Percentiles rank a stretch among this genome's conserved stretches.
Evolutionary conservation across 2,888 invertebrate genomes (phyloP).

Genomic region (Luffia ferchaultella): DNA sequence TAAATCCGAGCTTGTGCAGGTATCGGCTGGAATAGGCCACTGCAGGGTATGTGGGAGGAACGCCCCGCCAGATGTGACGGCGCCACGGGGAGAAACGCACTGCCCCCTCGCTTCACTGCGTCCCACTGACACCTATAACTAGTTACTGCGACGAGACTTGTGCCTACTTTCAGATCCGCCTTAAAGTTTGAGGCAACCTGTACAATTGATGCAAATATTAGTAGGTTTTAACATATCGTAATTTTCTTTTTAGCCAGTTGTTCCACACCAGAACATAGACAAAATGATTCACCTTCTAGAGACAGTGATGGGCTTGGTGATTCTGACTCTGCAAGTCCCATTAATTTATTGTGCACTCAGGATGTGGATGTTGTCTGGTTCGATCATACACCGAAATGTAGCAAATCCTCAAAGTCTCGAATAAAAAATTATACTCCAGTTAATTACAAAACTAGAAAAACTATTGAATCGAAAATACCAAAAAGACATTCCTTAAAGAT

Average conservation of each 20-base stretch:
- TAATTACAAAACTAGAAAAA: constrained; percentile 37
- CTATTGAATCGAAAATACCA: constrained; percentile 30
- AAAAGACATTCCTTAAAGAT: constrained; percentile 35
- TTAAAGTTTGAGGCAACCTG: no score
- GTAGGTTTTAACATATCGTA: no score
- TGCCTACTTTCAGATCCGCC: no score
- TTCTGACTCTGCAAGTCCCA: constrained; percentile 52
- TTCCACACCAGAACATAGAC: constrained; percentile 44
- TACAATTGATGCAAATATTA: no score
- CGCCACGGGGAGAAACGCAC: no score
- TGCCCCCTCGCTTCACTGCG: no score
- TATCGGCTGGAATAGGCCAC: no score
- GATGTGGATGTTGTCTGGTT: constrained; percentile 62
- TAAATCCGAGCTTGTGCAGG: no score
- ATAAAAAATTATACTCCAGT: constrained; percentile 46
- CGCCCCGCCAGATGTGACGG: no score
- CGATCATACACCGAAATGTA: constrained; percentile 55
- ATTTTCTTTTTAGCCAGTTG: constrained; percentile 18
- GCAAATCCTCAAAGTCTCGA: constrained; percentile 25
- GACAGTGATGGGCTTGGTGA: constrained; percentile 51
- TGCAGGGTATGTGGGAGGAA: no score
- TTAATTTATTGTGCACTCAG: constrained; percentile 57
- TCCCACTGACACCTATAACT: no score
- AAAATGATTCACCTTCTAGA: constrained; percentile 42
- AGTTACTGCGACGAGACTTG: no score